Base-by-base conservation (phyloP, 2,888 invertebrate species). In the Stomorhina lunata region DNA sequence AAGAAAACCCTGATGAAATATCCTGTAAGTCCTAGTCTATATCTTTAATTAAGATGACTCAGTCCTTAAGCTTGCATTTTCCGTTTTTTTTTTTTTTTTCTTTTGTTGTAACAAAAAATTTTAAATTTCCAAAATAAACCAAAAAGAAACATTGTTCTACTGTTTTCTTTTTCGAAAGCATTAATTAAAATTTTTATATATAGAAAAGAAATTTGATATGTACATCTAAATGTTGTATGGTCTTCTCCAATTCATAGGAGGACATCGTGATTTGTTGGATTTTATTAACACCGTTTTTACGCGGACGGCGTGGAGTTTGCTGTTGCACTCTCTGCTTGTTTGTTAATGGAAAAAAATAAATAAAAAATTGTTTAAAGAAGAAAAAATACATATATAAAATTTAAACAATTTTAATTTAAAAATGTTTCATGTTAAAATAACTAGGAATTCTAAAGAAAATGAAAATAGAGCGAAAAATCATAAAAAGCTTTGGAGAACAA, bases 191-290 rank as follows among this genome's bases (percentile, higher is more conserved):
- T 22, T n/a, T n/a, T n/a, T 32, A 45, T 9, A 45, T 9, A 45
- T 32, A 57, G 12, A 4, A 48, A 66, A 7, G 43, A 61, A 61
- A 53, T 43, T 65, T 82, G 78, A 84, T 86, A 86, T 84, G 86
- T 88, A 89, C 89, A 86, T 90, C 89, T 85, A 89, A 86, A 85
- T 89, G 88, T 84, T 89, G 89, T 84, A 90, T 86, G 83, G 88
- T 88, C 85, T 89, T 88, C 86, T 89, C 89, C 86, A 89, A 86
- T 86, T 89, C 89, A 86, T 89, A 89, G 85, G 88, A 86, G 84
- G 86, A 85, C 86, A 88, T 87, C 84, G 87, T 87, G 72, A 84
- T 81, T 77, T 78, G 83, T 85, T 86, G 84, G 84, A 81, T 85
- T 86, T 86, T 86, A 86, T 86, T 85, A 84, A 86, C 87, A 84